A percentile compares a stretch with the other conserved stretches of the same genome.
Evolutionary conservation across 35 echinoderm and acorn worm genomes (phyloP).

Genomic region (Stichopus chloronotus): DNA sequence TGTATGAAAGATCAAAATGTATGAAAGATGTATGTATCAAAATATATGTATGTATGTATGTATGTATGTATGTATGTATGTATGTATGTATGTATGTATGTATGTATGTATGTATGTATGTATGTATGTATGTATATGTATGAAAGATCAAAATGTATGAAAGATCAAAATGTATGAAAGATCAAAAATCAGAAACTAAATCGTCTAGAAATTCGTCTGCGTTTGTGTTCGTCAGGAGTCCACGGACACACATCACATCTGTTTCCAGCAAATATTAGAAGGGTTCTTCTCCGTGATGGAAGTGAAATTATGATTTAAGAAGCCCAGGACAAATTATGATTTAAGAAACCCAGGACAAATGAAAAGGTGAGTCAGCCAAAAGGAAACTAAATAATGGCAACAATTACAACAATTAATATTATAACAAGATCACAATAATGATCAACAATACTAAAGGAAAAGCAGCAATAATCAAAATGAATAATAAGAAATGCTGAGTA

Average conservation of each 20-base stretch:
- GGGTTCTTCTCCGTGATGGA: not conserved
- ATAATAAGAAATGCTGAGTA: too few relatives aligned
- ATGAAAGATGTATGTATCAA: too few relatives aligned
- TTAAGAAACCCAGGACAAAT: constrained; percentile 2
- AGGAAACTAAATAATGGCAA: too few relatives aligned
- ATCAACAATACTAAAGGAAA: too few relatives aligned
- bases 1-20: not conserved
- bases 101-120: not conserved
- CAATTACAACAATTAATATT: too few relatives aligned
- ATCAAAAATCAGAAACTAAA: not conserved
- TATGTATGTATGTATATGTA: not conserved
- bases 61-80: too few relatives aligned
- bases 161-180: not conserved
- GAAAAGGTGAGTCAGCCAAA: not conserved
- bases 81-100: not conserved
- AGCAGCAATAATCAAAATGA: too few relatives aligned
- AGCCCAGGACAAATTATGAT: not conserved
- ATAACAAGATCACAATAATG: too few relatives aligned
- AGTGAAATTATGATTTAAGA: not conserved
- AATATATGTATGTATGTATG: too few relatives aligned
- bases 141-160: not conserved
- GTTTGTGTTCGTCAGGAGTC: not conserved
- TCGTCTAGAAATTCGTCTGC: too few relatives aligned
- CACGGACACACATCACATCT: not conserved
- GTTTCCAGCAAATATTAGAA: constrained; percentile 15